Evolutionary conservation across 2,113 vertebrate genomes (phyloP).

Genomic region (Melanocharis versteri): DNA sequence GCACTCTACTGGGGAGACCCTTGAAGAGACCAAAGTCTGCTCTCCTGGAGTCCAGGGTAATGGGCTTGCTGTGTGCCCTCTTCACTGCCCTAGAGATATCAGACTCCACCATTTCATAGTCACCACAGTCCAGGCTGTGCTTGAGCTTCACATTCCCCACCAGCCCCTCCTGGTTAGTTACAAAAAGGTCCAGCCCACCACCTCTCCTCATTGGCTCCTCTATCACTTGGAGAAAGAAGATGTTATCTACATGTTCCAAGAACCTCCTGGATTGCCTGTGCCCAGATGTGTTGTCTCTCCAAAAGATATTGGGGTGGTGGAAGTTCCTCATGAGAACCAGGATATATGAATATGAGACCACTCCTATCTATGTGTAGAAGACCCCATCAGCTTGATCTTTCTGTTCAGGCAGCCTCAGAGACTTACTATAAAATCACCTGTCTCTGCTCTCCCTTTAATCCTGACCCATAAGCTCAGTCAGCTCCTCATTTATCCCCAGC

Average conservation of each 20-base stretch:
- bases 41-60: not conserved
- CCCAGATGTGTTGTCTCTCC: not conserved
- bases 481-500: not conserved
- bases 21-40: not conserved
- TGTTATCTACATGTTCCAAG: too few relatives aligned
- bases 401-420: not conserved
- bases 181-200: not conserved
- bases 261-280: not conserved
- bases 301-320: too few relatives aligned
- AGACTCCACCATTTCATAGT: not conserved
- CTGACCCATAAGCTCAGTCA: not conserved
- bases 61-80: not conserved
- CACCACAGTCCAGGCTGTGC: not conserved
- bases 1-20: not conserved
- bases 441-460: not conserved
- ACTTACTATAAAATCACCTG: too few relatives aligned
- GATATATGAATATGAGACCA: not conserved
- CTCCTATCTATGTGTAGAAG: not conserved
- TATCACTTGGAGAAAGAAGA: not conserved
- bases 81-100: not conserved
- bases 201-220: not conserved
- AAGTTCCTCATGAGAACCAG: not conserved
- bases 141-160: not conserved
- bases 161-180: accelerated
- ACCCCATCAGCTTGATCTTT: not conserved